Conservation (phyloP, 2,113 vertebrate genomes). For the Trogon melanurus region DNA sequence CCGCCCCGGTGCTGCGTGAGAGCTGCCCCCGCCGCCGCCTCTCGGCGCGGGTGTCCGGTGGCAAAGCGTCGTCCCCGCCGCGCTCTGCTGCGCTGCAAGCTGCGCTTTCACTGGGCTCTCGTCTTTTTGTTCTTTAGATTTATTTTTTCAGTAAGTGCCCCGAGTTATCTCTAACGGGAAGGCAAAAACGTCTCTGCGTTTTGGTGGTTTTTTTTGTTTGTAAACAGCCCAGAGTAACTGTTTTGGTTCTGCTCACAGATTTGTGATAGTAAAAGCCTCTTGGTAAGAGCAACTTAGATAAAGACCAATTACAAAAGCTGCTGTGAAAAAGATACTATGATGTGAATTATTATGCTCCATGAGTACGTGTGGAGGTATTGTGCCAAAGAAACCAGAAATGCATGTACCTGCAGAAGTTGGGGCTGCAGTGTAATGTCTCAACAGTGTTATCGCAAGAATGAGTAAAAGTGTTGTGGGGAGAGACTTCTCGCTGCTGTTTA, state of each 20-base stretch:
- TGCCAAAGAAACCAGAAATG: background rate
- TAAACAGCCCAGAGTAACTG: background rate
- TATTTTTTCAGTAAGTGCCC: background rate
- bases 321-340: background rate
- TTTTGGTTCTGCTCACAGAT: background rate
- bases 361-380: background rate
- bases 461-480: accelerated
- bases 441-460: background rate
- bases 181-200: too few relatives aligned
- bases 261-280: background rate
- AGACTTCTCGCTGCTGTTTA: background rate
- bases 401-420: background rate
- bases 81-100: too few relatives aligned
- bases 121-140: too few relatives aligned
- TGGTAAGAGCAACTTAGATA: background rate
- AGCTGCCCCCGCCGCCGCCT: too few relatives aligned
- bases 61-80: too few relatives aligned
- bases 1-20: too few relatives aligned
- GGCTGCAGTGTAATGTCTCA: background rate
- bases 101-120: too few relatives aligned
- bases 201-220: too few relatives aligned
- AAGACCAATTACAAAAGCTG: background rate
- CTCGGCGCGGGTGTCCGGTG: too few relatives aligned
- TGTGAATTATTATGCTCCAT: background rate
- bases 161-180: too few relatives aligned